Percentiles rank a stretch among this genome's conserved stretches.
These are phyloP conservation scores for Amblyraja radiata DNA, from an alignment of 2,797 vertebrate species.

Conservation along the genomic window DNA sequence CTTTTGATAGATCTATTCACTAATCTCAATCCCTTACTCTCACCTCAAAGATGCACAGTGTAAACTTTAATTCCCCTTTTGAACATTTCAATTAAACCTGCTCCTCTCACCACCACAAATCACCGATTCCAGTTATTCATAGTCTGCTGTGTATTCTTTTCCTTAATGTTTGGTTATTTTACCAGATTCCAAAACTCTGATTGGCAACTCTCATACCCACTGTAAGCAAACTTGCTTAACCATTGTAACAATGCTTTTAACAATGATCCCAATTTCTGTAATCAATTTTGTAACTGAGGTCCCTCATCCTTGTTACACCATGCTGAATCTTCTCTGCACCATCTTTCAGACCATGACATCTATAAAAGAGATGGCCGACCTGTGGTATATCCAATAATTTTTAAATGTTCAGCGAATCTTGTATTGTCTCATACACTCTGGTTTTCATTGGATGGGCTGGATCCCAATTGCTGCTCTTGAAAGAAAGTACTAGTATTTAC, in stretches of 20 bases:
- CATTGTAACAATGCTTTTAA: not conserved
- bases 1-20: not conserved
- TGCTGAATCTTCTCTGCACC: not conserved
- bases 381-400: not conserved
- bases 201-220: not conserved
- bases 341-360: not conserved
- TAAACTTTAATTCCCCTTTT: not conserved
- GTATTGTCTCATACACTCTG: not conserved
- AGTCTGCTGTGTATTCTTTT: not conserved
- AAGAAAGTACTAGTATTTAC: not conserved
- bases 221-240: not conserved
- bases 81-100: not conserved
- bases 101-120: no score
- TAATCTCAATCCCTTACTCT: not conserved
- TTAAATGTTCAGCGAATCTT: not conserved
- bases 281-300: not conserved
- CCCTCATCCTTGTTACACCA: not conserved
- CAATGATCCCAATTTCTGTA: not conserved
- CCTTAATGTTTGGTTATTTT: not conserved
- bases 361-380: not conserved
- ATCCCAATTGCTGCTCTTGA: not conserved
- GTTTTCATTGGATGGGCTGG: not conserved
- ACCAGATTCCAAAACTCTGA: not conserved
- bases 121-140: not conserved
- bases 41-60: not conserved